Conservation (phyloP, 2,888 invertebrate species). For the Archips crataeganus region DNA sequence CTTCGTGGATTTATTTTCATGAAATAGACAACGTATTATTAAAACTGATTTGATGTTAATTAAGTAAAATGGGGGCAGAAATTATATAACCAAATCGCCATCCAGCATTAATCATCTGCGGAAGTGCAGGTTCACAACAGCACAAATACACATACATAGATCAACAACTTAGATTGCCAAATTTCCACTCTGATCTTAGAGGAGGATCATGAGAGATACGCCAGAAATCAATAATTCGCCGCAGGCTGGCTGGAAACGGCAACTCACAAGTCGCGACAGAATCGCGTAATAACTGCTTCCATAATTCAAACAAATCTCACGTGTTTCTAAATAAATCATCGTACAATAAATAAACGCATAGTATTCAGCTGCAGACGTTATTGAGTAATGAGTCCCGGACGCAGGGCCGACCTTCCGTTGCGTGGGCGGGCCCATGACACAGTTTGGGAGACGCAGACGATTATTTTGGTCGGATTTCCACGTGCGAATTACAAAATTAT, state of each 20-base stretch:
- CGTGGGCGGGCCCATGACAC: constrained; percentile 85
- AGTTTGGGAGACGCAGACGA: constrained; percentile 73
- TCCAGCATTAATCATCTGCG: constrained; percentile 28
- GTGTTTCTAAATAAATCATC: constrained; percentile 25
- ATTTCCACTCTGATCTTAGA: neutral
- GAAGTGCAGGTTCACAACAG: constrained; percentile 24
- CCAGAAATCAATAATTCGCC: constrained; percentile 5
- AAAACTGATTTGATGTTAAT: neutral
- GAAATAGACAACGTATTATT: neutral
- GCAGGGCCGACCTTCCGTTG: constrained; percentile 77
- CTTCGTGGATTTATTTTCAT: neutral
- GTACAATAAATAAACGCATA: constrained; percentile 48
- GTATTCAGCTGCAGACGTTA: constrained; percentile 55
- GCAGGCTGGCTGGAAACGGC: neutral
- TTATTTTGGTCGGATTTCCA: constrained; percentile 77
- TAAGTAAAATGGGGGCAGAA: constrained; percentile 3
- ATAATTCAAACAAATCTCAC: constrained; percentile 26
- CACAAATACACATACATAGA: neutral
- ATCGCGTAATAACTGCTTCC: neutral
- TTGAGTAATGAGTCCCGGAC: constrained; percentile 61
- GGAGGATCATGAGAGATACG: neutral
- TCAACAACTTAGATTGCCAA: neutral
- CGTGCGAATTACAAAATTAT: constrained; percentile 49
- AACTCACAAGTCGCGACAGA: neutral
- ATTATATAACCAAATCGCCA: constrained; percentile 21